Conservation (phyloP, 2,113 vertebrate genomes). For the Prunella fulvescens region DNA sequence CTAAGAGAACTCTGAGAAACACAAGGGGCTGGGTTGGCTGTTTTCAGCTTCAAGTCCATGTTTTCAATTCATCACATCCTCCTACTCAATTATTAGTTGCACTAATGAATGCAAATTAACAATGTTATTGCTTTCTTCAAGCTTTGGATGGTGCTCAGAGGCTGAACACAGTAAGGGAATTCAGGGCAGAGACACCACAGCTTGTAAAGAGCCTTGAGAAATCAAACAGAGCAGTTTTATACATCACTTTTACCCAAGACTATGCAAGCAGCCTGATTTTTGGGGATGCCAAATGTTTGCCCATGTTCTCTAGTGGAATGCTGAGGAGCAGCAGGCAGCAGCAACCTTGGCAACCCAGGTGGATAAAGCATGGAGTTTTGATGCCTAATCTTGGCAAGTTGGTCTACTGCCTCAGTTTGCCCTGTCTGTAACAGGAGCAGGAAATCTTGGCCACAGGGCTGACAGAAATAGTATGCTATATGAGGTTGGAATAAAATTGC, state of each 20-base stretch:
- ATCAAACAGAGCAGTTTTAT: background rate
- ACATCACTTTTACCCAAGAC: background rate
- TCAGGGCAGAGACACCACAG: accelerated
- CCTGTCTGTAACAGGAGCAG: background rate
- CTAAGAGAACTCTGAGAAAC: background rate
- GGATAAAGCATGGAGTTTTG: accelerated
- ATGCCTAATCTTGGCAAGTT: background rate
- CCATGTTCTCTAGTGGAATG: background rate
- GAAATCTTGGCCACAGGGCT: background rate
- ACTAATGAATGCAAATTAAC: background rate
- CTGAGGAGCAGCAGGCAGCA: accelerated
- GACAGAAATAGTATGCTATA: background rate
- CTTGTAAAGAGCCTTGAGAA: background rate
- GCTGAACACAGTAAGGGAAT: background rate
- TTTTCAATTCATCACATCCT: background rate
- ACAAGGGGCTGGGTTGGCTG: background rate
- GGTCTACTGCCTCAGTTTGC: background rate
- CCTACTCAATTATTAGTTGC: background rate
- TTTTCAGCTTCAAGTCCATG: background rate
- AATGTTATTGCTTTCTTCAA: background rate
- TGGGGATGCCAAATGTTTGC: background rate
- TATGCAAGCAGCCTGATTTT: background rate
- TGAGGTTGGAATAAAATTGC: background rate
- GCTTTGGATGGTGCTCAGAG: background rate
- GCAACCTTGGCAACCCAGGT: background rate